Evolutionary conservation across 2,113 vertebrate genomes (phyloP), one percentile per base, ranked within the genome.

Genomic region (Brevimyrus niger): DNA sequence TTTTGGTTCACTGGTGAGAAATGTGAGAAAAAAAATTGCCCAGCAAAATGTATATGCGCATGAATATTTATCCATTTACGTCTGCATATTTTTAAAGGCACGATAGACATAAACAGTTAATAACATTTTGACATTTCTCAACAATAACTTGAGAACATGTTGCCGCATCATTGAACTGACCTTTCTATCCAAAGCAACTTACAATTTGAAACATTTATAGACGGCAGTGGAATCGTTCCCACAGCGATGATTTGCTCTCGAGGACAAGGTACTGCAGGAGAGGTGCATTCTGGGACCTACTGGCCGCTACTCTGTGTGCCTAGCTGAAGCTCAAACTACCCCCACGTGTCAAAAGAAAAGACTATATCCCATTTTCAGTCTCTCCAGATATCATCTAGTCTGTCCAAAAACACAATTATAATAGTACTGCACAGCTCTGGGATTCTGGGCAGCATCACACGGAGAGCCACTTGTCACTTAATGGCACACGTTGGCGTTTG

Each of bases 1-100:
- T 91, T 91, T 90, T 35, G 87, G 23, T 48, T 76, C 27, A n/a
- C 3, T 82, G 51, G 73, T 80, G 19, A 15, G 15, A 55, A 89
- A 42, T 51, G 15, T 55, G 27, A 50, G n/a, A 50, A 50, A 50
- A 50, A 50, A 35, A 31, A 44, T 47, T 4, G 4, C 42, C 7
- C 19, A 38, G 27, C 5, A 31, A 88, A 50, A 50, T 51, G 44
- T 51, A 87, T 53, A 11, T 35, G 87, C 1, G 17, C 35, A 8
- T 80, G 42, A 46, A 35, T 42, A 46, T 88, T 23, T 88, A 35
- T 87, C 58, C 42, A 58, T 58, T 80, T 5, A 80, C 0, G 11
- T 35, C 73, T 17, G 35, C 73, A 80, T 80, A 42, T 80, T 80
- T 80, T 42, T 80, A 80, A 80, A 80, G 31, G 73, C 6, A 35